Evolutionary conservation across 1,140 invertebrate genomes (phyloP).

Genomic region (Bradysia coprophila): DNA sequence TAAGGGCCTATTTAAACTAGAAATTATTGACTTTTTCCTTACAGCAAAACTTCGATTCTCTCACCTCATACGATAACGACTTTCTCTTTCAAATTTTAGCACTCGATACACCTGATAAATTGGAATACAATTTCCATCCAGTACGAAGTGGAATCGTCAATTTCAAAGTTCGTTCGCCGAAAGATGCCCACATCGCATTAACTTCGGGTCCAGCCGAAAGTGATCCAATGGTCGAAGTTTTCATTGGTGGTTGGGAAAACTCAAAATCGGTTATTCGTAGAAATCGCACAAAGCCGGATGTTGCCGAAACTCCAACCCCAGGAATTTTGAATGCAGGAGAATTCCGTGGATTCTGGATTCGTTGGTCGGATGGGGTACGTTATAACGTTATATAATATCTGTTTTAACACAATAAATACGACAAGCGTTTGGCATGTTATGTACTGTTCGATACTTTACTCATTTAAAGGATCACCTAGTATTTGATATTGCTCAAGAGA

Average conservation of each 20-base stretch:
- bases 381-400: constrained; percentile 7
- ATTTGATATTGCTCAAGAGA: too few relatives aligned
- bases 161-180: constrained; percentile 51
- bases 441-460: too few relatives aligned
- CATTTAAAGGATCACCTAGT: too few relatives aligned
- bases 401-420: too few relatives aligned
- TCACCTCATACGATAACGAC: too few relatives aligned
- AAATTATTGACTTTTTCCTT: too few relatives aligned
- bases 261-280: constrained; percentile 64
- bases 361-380: constrained; percentile 43
- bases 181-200: constrained; percentile 66
- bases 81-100: constrained; percentile 30
- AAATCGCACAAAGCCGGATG: constrained; percentile 59
- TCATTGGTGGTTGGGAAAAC: constrained; percentile 71
- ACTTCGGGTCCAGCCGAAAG: constrained; percentile 40
- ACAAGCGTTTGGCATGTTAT: too few relatives aligned
- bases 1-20: too few relatives aligned
- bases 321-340: constrained; percentile 46
- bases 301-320: constrained; percentile 48
- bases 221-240: constrained; percentile 60
- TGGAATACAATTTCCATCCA: constrained; percentile 63
- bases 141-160: constrained; percentile 40
- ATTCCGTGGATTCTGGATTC: constrained; percentile 65
- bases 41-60: too few relatives aligned
- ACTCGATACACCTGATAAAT: constrained; percentile 54